Conservation (phyloP, 2,113 vertebrate species). For the Charadrius vociferus region DNA sequence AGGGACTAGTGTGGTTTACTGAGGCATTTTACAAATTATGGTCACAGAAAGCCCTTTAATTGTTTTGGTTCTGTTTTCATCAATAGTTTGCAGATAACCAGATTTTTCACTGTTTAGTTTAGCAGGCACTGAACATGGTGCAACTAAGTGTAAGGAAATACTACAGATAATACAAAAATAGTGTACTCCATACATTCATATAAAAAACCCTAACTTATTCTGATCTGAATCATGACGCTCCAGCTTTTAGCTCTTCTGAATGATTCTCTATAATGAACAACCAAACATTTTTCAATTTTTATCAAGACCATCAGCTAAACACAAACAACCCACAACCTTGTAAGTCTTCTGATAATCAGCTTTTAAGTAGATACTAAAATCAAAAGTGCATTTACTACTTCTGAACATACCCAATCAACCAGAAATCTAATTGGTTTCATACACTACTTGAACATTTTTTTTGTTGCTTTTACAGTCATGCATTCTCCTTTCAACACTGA, state of each 20-base stretch:
- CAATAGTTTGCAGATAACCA: not conserved
- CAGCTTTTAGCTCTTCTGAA: not conserved
- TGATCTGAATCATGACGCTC: not conserved
- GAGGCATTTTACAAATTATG: not conserved
- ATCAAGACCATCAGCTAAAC: not conserved
- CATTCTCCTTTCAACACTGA: not conserved
- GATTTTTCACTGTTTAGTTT: not conserved
- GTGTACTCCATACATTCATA: not conserved
- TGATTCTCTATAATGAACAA: not conserved
- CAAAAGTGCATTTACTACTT: not conserved
- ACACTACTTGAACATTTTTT: not conserved
- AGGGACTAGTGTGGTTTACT: constrained; percentile 44
- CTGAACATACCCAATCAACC: not conserved
- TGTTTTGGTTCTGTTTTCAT: not conserved
- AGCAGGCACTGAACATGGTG: not conserved
- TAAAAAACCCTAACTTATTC: not conserved
- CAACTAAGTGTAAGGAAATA: not conserved
- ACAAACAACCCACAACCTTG: not conserved
- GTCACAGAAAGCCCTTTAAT: not conserved
- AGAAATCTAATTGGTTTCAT: not conserved
- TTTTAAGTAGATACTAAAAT: not conserved
- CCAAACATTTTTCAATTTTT: not conserved
- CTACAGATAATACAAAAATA: not conserved
- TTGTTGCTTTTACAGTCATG: not conserved
- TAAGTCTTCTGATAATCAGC: not conserved